Evolutionary conservation across 1,140 invertebrate genomes (phyloP).

Genomic region (Drosophila kanapiae): DNA sequence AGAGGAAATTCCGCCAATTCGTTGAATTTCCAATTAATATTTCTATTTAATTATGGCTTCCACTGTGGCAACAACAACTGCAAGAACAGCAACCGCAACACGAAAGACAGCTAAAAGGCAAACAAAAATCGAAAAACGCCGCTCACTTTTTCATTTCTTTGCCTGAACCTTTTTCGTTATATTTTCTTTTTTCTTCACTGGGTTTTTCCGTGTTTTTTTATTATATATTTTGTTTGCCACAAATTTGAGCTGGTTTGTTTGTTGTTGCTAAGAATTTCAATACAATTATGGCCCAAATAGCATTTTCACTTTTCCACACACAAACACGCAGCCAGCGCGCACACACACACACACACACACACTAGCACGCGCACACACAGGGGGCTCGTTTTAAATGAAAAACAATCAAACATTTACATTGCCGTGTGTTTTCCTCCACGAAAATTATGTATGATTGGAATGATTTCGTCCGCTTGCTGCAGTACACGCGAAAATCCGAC

Average conservation of each 20-base stretch:
- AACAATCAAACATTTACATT: conserved; percentile 65
- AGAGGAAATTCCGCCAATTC: conserved; percentile 10
- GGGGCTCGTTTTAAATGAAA: conserved; percentile 56
- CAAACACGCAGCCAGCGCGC: conserved; percentile 17
- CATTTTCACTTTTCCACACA: conserved; percentile 75
- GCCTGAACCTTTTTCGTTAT: conserved; percentile 43
- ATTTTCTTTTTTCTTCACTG: conserved; percentile 8
- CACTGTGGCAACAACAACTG: conserved; percentile 17
- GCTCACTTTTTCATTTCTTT: conserved; percentile 61
- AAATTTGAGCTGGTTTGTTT: conserved; percentile 10
- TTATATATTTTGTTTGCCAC: conserved; percentile 8
- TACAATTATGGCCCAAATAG: conserved; percentile 69
- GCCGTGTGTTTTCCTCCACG: conserved; percentile 28
- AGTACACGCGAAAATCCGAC: conserved; percentile 40
- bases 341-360: conserved; percentile 5
- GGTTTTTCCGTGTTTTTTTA: conserved; percentile 22
- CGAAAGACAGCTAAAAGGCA: conserved; percentile 32
- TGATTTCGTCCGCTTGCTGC: conserved; percentile 38
- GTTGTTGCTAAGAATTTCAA: conserved; percentile 71
- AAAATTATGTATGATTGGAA: conserved; percentile 48
- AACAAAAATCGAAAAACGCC: conserved; percentile 25
- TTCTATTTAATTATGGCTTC: conserved; percentile 49
- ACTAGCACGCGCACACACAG: neutral
- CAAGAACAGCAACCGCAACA: conserved; percentile 40
- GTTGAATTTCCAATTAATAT: conserved; percentile 52